Evolutionary conservation across 1,140 invertebrate species (phyloP).

Genomic region (Caenorhabditis tropicalis): DNA sequence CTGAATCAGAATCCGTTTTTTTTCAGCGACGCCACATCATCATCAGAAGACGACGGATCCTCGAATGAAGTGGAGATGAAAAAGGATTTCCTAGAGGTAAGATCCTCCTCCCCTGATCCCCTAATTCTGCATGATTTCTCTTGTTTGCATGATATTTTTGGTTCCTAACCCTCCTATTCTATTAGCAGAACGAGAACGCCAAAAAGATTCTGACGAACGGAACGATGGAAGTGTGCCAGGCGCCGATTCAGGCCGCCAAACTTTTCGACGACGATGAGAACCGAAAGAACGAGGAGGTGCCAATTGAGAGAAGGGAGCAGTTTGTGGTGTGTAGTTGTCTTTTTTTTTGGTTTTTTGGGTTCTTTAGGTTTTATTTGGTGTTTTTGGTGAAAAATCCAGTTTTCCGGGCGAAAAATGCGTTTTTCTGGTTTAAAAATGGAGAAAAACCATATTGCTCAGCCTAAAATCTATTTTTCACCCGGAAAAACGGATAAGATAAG

Average conservation of each 20-base stretch:
- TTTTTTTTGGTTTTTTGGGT: not conserved
- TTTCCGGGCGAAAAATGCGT: not conserved
- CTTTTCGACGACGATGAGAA: not conserved
- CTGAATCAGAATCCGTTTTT: no score
- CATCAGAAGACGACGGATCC: no score
- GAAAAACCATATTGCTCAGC: no score
- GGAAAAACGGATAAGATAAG: no score
- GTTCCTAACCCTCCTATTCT: not conserved
- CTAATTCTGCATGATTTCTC: no score
- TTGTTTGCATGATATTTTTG: no score
- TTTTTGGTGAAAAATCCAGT: not conserved
- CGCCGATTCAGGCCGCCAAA: not conserved
- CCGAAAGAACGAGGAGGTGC: not conserved
- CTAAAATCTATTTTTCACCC: no score
- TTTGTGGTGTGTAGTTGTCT: slow-evolving; percentile 8
- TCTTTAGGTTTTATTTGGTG: not conserved
- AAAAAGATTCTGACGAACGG: not conserved
- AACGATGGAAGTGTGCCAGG: slow-evolving; percentile 16
- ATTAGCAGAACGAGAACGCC: not conserved
- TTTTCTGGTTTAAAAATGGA: no score
- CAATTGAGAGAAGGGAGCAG: not conserved
- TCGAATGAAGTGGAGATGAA: no score
- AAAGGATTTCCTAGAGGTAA: no score
- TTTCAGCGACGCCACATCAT: no score
- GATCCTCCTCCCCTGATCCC: no score